phyloP scores from a whole-genome alignment of 2,888 invertebrate genomes.

The Tridacna crocea region DNA sequence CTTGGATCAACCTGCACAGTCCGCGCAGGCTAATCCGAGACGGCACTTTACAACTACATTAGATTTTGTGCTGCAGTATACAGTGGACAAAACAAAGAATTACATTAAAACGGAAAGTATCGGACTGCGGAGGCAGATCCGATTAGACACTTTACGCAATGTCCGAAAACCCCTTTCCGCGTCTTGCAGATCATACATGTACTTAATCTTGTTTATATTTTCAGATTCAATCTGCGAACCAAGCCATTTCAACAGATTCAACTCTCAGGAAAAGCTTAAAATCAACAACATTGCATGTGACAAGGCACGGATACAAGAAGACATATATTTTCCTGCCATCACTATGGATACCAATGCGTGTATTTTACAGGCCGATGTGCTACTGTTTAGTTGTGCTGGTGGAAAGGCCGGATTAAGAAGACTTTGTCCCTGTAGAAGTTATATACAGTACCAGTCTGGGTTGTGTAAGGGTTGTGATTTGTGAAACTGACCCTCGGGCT shows the following conservation, averaged over 20 bases:
- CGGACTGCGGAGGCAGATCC: too few species aligned
- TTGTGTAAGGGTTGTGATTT: not conserved
- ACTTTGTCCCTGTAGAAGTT: not conserved
- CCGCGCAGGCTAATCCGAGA: too few species aligned
- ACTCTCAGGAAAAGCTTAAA: not conserved
- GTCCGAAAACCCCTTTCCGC: too few species aligned
- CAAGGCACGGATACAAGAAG: not conserved
- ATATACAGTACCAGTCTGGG: not conserved
- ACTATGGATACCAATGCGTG: not conserved
- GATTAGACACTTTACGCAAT: too few species aligned
- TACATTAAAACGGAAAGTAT: too few species aligned
- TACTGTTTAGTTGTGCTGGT: not conserved
- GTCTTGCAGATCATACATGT: too few species aligned
- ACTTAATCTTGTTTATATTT: not conserved
- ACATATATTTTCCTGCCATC: not conserved
- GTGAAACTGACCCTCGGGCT: too few species aligned
- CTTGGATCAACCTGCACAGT: too few species aligned
- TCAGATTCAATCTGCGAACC: constrained; percentile 7
- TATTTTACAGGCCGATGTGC: not conserved
- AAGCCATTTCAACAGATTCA: not conserved
- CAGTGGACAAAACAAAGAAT: too few species aligned
- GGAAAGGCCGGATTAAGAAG: not conserved
- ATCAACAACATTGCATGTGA: not conserved
- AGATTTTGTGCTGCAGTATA: too few species aligned
- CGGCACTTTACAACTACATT: too few species aligned